phyloP scores from a whole-genome alignment of 2,113 vertebrate species.

The Rutilus rutilus region DNA sequence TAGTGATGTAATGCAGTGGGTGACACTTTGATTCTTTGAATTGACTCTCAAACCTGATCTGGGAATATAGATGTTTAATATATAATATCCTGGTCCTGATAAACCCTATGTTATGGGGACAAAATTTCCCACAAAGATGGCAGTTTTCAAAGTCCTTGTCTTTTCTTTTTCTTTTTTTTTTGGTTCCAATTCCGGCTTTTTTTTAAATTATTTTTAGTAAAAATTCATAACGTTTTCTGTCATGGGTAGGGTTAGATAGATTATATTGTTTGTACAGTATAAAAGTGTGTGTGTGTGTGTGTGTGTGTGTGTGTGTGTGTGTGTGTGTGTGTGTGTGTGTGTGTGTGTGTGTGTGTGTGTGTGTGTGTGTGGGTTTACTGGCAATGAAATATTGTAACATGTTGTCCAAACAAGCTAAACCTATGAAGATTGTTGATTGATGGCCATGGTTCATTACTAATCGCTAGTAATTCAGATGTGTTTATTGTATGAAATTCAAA shows the following conservation, averaged over 20 bases:
- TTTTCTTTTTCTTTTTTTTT: too few relatives aligned
- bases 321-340: not conserved
- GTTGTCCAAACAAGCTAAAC: not conserved
- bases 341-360: not conserved
- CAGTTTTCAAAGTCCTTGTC: too few relatives aligned
- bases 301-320: not conserved
- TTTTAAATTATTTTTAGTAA: fast-evolving
- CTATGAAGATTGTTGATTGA: not conserved
- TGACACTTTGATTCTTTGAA: conserved; percentile 23
- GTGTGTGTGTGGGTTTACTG: not conserved
- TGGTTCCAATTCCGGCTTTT: too few relatives aligned
- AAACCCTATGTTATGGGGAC: too few relatives aligned
- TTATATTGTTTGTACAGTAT: too few relatives aligned
- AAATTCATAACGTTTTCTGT: too few relatives aligned
- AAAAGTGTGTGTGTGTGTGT: too few relatives aligned
- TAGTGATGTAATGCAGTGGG: not conserved
- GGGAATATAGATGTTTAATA: conserved; percentile 1
- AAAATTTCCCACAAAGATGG: too few relatives aligned
- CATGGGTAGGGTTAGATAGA: too few relatives aligned
- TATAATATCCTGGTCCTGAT: too few relatives aligned
- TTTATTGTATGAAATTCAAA: conserved; percentile 3
- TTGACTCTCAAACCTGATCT: not conserved
- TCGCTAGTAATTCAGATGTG: not conserved
- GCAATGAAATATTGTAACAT: not conserved
- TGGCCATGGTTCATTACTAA: not conserved